Conservation (phyloP, 1,140 invertebrate species). For the Brachionus paranguensis region DNA sequence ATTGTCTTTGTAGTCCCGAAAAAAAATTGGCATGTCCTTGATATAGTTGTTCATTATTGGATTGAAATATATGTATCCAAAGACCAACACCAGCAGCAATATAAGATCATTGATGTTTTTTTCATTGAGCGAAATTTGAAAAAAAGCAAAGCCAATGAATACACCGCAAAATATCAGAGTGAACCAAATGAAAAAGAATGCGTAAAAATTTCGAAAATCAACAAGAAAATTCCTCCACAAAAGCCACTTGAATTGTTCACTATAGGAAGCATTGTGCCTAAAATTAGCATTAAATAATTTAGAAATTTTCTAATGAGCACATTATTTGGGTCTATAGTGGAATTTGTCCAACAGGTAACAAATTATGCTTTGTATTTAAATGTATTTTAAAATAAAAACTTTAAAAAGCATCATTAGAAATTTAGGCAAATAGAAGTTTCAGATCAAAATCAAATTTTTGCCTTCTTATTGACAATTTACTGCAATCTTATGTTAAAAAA, state of each 20-base stretch:
- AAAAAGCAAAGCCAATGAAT: not conserved
- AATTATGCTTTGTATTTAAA: too few relatives aligned
- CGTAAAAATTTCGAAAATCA: not conserved
- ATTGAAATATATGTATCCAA: not conserved
- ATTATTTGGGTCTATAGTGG: too few relatives aligned
- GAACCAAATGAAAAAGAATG: not conserved
- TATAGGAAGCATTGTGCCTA: not conserved
- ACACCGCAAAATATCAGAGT: not conserved
- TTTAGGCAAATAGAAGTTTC: too few relatives aligned
- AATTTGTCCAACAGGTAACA: too few relatives aligned
- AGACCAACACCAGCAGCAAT: not conserved
- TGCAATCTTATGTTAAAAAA: too few relatives aligned
- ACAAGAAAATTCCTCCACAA: not conserved
- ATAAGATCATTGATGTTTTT: not conserved
- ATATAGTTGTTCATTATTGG: not conserved
- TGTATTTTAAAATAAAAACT: too few relatives aligned
- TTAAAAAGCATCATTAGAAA: too few relatives aligned
- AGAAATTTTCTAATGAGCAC: too few relatives aligned
- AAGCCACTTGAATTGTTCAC: slow-evolving; percentile 33
- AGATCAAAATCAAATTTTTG: too few relatives aligned
- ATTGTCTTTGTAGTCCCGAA: slow-evolving; percentile 69
- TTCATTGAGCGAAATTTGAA: not conserved
- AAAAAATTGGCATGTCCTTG: slow-evolving; percentile 64
- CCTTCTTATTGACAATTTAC: too few relatives aligned
- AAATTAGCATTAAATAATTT: too few relatives aligned